Base-by-base conservation (phyloP, 2,113 vertebrate species). In the Loxodonta africana region DNA sequence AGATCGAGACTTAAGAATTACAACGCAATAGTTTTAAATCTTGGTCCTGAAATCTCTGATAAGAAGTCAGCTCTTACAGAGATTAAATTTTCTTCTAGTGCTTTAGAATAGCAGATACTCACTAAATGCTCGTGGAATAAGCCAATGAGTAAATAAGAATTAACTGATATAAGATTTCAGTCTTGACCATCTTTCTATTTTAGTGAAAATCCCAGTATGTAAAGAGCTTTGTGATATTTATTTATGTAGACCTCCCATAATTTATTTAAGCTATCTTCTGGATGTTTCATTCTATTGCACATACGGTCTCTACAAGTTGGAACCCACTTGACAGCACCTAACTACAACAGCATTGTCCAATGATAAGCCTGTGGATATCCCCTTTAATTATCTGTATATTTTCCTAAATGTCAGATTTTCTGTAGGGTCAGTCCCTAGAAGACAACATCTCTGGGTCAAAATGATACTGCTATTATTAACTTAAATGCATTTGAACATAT, bases 131-230 rank as follows among this genome's bases (percentile, higher is more conserved):
- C 10, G 48, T 48, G 7, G 48, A 48, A 48, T 48, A 4, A 48
- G 10, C 48, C 10, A 95, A 30, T 73, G 21, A 82, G 83, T 87
- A 90, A 92, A 65, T 92, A 76, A 83, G 8, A 83, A 73, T 83
- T 53, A 28, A 53, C 17, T 74, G 53, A 46, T 25, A 21, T 8
- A 95, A 51, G 28, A 65, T 83, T 94, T 94, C 44, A 92, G 0
- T 57, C 71, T 91, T 95, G 9, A 30, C 63, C 14, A 33, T 9
- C 5, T 92, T 95, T 44, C 9, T n/a, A 89, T 82, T 62, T 77
- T 48, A 89, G 37, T 20, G 2, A 57, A 81, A 53, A 48, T 21
- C 26, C 10, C 1, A 73, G 15, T 5, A 78, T 23, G 71, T 82
- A 37, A 62, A 73, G 89, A 76, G 3, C 63, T 53, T n/a, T 17